Evolutionary conservation across 2,888 invertebrate genomes (phyloP).

Genomic region (Calameuta idolon): DNA sequence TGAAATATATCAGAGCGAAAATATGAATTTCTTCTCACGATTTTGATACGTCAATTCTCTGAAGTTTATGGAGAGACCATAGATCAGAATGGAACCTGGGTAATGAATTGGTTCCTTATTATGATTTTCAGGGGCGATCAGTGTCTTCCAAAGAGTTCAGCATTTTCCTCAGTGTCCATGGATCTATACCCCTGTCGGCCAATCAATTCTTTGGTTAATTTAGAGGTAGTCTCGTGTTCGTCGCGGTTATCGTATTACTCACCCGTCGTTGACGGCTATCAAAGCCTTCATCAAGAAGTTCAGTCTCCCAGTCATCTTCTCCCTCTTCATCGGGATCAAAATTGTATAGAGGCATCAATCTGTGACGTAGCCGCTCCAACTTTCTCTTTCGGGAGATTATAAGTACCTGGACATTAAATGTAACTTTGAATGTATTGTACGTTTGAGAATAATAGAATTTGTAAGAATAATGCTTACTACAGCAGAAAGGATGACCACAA

Average conservation of each 20-base stretch:
- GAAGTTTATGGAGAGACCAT: not conserved
- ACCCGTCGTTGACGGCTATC: slow-evolving; percentile 60
- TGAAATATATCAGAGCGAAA: not conserved
- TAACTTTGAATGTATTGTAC: not conserved
- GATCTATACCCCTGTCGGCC: slow-evolving; percentile 63
- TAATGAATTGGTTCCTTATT: not conserved
- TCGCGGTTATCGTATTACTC: slow-evolving; percentile 38
- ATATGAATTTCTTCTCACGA: not conserved
- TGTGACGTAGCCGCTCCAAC: slow-evolving; percentile 72
- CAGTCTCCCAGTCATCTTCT: slow-evolving; percentile 77
- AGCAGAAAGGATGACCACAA: slow-evolving; percentile 61
- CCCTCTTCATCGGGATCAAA: slow-evolving; percentile 77
- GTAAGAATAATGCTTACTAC: slow-evolving; percentile 55
- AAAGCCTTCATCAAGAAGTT: slow-evolving; percentile 68
- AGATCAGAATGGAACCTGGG: not conserved
- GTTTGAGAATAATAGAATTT: slow-evolving; percentile 7
- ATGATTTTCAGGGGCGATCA: slow-evolving; percentile 28
- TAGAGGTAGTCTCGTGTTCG: slow-evolving; percentile 37
- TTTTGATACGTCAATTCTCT: not conserved
- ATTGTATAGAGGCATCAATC: slow-evolving; percentile 76
- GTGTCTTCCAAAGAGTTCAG: slow-evolving; percentile 57
- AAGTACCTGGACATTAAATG: slow-evolving; percentile 66
- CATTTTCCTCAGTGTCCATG: slow-evolving; percentile 61
- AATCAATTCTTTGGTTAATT: slow-evolving; percentile 45
- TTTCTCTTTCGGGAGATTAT: slow-evolving; percentile 70